A percentile compares a stretch with the other conserved stretches of the same genome.
Evolutionary conservation across 2,888 invertebrate genomes (phyloP).

Genomic region (Euplagia quadripunctaria): DNA sequence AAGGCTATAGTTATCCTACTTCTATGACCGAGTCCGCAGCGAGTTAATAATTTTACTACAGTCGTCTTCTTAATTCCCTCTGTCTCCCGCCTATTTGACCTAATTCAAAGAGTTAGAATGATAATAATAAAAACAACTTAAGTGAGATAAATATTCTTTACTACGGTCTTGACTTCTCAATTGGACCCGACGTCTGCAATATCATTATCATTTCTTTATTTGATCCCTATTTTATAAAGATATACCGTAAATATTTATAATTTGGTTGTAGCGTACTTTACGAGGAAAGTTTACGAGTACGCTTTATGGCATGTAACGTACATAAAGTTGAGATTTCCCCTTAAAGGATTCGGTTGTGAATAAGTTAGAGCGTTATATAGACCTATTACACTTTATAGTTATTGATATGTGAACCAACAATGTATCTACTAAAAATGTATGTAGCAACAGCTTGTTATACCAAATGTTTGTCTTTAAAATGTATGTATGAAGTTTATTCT

Average conservation of each 20-base stretch:
- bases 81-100: too few species aligned
- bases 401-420: constrained; percentile 21
- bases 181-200: too few species aligned
- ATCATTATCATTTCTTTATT: not conserved
- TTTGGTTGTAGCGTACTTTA: constrained; percentile 79
- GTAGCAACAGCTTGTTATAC: not conserved
- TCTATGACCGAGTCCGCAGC: too few species aligned
- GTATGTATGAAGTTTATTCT: not conserved
- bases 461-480: too few species aligned
- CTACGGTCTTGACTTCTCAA: too few species aligned
- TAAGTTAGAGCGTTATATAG: constrained; percentile 73
- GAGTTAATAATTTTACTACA: too few species aligned
- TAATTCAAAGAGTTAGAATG: too few species aligned
- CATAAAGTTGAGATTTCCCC: constrained; percentile 83
- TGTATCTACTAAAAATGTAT: constrained; percentile 14
- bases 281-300: constrained; percentile 73
- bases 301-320: constrained; percentile 82
- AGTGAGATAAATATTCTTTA: too few species aligned
- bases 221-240: constrained; percentile 16
- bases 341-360: constrained; percentile 77
- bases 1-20: too few species aligned
- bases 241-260: constrained; percentile 79
- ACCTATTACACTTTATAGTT: constrained; percentile 39
- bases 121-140: too few species aligned
- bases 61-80: too few species aligned